phyloP scores from a whole-genome alignment of 2,113 vertebrate genomes.

The Trichomycterus rosablanca region DNA sequence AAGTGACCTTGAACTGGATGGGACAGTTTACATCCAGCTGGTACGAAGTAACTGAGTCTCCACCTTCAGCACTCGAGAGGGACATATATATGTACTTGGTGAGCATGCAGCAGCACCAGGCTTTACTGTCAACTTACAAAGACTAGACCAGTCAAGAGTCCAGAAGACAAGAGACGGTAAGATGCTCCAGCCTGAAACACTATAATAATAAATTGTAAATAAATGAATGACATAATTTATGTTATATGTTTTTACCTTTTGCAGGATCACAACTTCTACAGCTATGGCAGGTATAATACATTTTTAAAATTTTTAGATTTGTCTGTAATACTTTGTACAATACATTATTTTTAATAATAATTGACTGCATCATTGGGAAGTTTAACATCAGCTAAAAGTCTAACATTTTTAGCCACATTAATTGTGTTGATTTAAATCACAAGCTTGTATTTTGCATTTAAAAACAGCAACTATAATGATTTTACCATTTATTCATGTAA shows the following conservation, averaged over 20 bases:
- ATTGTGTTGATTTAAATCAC: no score
- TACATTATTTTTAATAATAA: no score
- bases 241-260: neutral
- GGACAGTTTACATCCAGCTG: neutral
- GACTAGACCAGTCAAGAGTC: neutral
- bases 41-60: no score
- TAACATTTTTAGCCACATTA: no score
- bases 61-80: constrained; percentile 3
- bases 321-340: no score
- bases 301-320: no score
- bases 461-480: no score
- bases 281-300: constrained; percentile 22
- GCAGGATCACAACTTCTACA: neutral
- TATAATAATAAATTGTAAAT: neutral
- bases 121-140: neutral
- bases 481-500: no score
- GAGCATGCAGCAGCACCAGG: neutral
- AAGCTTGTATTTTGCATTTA: no score
- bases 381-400: no score
- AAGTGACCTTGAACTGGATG: neutral
- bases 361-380: no score
- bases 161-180: constrained; percentile 7
- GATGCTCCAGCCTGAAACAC: neutral
- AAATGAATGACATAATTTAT: neutral
- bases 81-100: neutral